These are phyloP conservation scores for Hydrozoanthus gracilis DNA, from an alignment of 92 coral and sea anemone species.

Conservation along the genomic window DNA sequence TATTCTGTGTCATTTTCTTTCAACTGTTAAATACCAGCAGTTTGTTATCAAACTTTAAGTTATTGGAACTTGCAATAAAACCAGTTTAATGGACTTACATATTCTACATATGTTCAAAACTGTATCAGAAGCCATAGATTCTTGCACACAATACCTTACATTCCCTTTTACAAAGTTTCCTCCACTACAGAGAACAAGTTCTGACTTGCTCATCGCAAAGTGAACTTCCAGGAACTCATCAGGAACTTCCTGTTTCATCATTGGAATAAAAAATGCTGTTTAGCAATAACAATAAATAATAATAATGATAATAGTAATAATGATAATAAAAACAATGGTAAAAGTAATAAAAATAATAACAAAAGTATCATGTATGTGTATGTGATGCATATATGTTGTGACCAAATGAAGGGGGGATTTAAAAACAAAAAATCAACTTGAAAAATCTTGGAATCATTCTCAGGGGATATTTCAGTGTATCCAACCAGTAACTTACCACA, in stretches of 20 bases:
- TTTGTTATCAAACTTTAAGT: not conserved
- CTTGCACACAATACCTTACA: slow-evolving; percentile 57
- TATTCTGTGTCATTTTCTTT: too few relatives aligned
- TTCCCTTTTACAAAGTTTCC: slow-evolving; percentile 67
- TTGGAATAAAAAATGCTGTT: too few relatives aligned
- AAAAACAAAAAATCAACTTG: not conserved
- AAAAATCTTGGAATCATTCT: too few relatives aligned
- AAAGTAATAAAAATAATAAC: not conserved
- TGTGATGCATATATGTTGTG: not conserved
- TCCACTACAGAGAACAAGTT: slow-evolving; percentile 70
- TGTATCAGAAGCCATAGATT: not conserved
- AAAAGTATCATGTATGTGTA: not conserved
- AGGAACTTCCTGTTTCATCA: slow-evolving; percentile 47
- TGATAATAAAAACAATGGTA: not conserved
- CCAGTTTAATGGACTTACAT: too few relatives aligned
- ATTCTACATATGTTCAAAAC: not conserved
- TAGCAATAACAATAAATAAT: too few relatives aligned
- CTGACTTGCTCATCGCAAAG: slow-evolving; percentile 59
- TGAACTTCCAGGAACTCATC: slow-evolving; percentile 63
- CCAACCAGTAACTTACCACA: slow-evolving; percentile 54
- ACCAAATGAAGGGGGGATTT: not conserved
- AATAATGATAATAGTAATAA: not conserved
- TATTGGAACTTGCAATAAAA: not conserved
- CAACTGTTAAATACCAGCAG: too few relatives aligned
- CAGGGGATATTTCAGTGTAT: not conserved